Evolutionary conservation across 2,797 vertebrate genomes (phyloP).

Genomic region (Anguilla megastoma): DNA sequence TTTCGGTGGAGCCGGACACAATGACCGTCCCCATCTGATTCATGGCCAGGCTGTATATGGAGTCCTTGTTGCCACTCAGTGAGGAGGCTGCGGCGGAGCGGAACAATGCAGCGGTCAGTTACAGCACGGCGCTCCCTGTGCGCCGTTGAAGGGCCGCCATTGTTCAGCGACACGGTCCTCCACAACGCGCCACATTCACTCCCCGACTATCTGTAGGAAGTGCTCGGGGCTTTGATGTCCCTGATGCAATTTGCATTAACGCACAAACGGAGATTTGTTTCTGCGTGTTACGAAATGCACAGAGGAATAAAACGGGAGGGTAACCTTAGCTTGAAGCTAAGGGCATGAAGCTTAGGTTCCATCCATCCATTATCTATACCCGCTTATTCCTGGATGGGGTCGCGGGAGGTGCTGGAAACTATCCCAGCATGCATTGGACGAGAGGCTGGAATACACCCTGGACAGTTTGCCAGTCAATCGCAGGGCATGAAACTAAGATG

Average conservation of each 20-base stretch:
- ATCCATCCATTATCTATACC: too few species aligned
- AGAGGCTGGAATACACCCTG: too few species aligned
- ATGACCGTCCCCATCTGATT: constrained; percentile 99
- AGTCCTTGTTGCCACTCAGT: constrained; percentile 98
- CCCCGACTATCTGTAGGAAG: background rate
- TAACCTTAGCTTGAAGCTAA: background rate
- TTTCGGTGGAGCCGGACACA: constrained; percentile 97
- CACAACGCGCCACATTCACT: background rate
- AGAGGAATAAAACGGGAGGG: background rate
- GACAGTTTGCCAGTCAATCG: too few species aligned
- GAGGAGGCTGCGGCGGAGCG: constrained; percentile 82
- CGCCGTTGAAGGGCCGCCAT: background rate
- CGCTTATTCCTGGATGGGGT: too few species aligned
- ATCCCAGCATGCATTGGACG: too few species aligned
- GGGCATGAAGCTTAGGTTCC: too few species aligned
- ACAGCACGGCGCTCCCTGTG: background rate
- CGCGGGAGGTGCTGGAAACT: too few species aligned
- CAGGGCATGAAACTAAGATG: background rate
- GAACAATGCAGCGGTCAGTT: constrained; percentile 18
- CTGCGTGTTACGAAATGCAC: background rate
- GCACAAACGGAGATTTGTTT: background rate
- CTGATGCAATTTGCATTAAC: background rate
- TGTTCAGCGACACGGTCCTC: background rate
- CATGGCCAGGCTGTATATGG: constrained; percentile 99
- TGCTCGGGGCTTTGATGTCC: constrained; percentile 5